phyloP scores from a whole-genome alignment of 2,888 invertebrate genomes.

The Drymonia ruficornis region DNA sequence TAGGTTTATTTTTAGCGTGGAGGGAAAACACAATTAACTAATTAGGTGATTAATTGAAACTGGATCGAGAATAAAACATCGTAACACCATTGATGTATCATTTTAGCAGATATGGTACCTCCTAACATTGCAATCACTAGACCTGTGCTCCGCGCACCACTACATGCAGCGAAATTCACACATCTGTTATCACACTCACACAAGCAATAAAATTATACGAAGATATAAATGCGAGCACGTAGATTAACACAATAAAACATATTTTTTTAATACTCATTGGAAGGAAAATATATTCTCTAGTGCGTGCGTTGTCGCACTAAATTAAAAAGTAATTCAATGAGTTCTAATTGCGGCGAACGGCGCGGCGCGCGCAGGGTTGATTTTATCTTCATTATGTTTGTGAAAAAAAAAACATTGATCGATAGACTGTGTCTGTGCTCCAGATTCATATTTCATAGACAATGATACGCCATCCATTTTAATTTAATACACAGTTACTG shows the following conservation, averaged over 20 bases:
- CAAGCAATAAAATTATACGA: too few relatives aligned
- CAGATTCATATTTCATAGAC: slow-evolving; percentile 43
- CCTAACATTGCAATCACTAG: too few relatives aligned
- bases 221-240: slow-evolving; percentile 20
- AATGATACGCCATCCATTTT: slow-evolving; percentile 18
- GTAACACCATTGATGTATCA: too few relatives aligned
- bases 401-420: slow-evolving; percentile 45
- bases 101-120: too few relatives aligned
- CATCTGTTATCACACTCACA: too few relatives aligned
- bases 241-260: slow-evolving; percentile 3
- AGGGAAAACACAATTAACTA: neutral
- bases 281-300: slow-evolving; percentile 47
- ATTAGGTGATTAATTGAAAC: too few relatives aligned
- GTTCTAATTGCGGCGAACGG: slow-evolving; percentile 50
- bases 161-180: too few relatives aligned
- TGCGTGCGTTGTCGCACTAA: slow-evolving; percentile 56
- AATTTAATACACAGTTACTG: neutral
- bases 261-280: slow-evolving; percentile 29
- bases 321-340: slow-evolving; percentile 60
- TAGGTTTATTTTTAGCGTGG: neutral
- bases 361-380: slow-evolving; percentile 45
- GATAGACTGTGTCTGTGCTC: slow-evolving; percentile 47
- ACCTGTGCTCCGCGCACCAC: too few relatives aligned
- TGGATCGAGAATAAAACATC: too few relatives aligned
- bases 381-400: slow-evolving; percentile 49